phyloP scores from a whole-genome alignment of 2,888 invertebrate species.

The Lysandra coridon region DNA sequence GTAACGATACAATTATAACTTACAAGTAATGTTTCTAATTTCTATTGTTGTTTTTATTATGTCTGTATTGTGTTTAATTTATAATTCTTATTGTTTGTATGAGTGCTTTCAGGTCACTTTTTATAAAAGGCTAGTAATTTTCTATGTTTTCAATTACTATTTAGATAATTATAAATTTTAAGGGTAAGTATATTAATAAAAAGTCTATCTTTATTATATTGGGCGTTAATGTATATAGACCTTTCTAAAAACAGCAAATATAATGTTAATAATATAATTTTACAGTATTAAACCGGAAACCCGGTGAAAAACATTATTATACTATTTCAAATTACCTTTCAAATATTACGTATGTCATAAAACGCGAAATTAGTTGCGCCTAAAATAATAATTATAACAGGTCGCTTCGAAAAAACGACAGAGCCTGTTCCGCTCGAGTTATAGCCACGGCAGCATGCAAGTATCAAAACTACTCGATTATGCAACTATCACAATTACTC shows the following conservation, averaged over 20 bases:
- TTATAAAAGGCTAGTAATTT: not conserved
- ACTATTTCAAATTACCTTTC: not conserved
- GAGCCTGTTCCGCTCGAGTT: conserved; percentile 21
- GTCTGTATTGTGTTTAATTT: not conserved
- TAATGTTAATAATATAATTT: not conserved
- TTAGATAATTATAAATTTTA: not conserved
- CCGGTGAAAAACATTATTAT: not conserved
- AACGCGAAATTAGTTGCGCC: not conserved
- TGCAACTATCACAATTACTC: conserved; percentile 53
- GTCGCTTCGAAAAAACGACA: conserved; percentile 4
- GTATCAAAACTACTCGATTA: conserved; percentile 44
- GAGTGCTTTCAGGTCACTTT: not conserved
- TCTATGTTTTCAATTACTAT: not conserved
- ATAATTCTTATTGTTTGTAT: not conserved
- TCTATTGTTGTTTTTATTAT: conserved; percentile 13
- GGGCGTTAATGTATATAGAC: not conserved
- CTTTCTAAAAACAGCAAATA: not conserved
- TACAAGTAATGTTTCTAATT: not conserved
- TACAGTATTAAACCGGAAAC: not conserved
- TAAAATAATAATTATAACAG: not conserved
- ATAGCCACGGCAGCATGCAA: conserved; percentile 46
- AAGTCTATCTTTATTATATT: not conserved
- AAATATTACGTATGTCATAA: not conserved
- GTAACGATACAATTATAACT: conserved; percentile 4
- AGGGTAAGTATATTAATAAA: too few relatives aligned